Evolutionary conservation across 2,113 vertebrate genomes (phyloP), one percentile per base, ranked within the genome.

Genomic region (Gallinago media): DNA sequence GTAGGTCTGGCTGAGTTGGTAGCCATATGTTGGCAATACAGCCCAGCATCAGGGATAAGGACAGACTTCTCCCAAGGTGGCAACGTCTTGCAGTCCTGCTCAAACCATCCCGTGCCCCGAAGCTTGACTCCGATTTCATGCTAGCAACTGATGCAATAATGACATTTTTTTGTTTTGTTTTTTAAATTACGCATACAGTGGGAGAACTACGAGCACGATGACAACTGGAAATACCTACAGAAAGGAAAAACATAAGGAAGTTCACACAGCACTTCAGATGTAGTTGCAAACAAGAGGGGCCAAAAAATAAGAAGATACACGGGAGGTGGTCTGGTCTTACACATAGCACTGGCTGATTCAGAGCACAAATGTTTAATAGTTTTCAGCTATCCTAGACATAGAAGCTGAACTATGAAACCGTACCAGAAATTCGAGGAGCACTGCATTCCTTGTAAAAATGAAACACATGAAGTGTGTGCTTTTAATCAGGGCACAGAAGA

Each of bases 381-480:
- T 96, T 93, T 93, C 91, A 94, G 52, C 81, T 95, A 95, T 94
- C 79, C 56, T 56, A 87, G 38, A 65, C 40, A 36, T 46, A 62
- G 40, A 87, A 91, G 26, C 42, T 29, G 65, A 90, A 76, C 72
- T 91, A 91, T 49, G 52, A 95, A 92, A 89, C 66, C 8, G 2
- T 75, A 94, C 58, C 62, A 97, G 93, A 92, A 96, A 96, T 76
- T 65, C 2, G 79, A 97, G 93, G 58, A 92, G 76, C 27, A 19
- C 62, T 93, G 66, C 94, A 96, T 97, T 96, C 92, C 87, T 91
- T 75, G 62, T 72, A 95, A 91, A 96, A 96, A 94, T 81, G 91
- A 97, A 97, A 96, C 93, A 94, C 89, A 95, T 96, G 89, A 97
- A 89, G 87, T 95, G 89, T 85, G 70, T 88, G 93, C 93, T 96